A percentile compares a stretch with the other conserved stretches of the same genome.
Evolutionary conservation across 2,797 vertebrate genomes (phyloP).

Genomic region (Ctenosaura bakeri): DNA sequence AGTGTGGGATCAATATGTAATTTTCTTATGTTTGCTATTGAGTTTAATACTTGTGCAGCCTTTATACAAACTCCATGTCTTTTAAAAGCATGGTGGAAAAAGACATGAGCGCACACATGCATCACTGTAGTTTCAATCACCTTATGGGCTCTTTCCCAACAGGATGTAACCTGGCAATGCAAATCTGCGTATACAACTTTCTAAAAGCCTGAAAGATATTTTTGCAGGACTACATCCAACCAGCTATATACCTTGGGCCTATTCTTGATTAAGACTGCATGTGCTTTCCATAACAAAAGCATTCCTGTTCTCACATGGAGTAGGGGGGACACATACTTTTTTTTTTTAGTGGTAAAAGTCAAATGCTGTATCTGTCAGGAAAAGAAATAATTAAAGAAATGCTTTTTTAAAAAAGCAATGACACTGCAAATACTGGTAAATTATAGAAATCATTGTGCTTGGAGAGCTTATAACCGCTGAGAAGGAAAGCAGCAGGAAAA

Average conservation of each 20-base stretch:
- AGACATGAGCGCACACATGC: background rate
- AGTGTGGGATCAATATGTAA: background rate
- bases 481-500: conserved; percentile 39
- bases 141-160: conserved; percentile 34
- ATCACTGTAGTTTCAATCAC: conserved; percentile 29
- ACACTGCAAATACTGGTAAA: conserved; percentile 21
- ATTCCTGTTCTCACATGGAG: conserved; percentile 32
- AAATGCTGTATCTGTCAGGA: background rate
- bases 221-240: conserved; percentile 44
- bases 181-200: conserved; percentile 28
- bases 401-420: background rate
- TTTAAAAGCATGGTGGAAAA: conserved; percentile 31
- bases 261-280: conserved; percentile 34
- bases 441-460: conserved; percentile 1
- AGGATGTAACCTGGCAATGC: conserved; percentile 35
- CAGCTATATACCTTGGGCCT: conserved; percentile 15
- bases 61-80: conserved; percentile 8
- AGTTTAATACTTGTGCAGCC: background rate
- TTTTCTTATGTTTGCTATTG: conserved; percentile 21
- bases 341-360: background rate
- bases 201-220: conserved; percentile 21
- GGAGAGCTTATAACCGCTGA: conserved; percentile 16
- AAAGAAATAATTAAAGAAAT: conserved; percentile 19
- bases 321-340: background rate
- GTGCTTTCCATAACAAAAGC: conserved; percentile 42